These are phyloP conservation scores for Drosophila lacteicornis DNA, from an alignment of 1,140 invertebrate genomes.

Conservation along the genomic window DNA sequence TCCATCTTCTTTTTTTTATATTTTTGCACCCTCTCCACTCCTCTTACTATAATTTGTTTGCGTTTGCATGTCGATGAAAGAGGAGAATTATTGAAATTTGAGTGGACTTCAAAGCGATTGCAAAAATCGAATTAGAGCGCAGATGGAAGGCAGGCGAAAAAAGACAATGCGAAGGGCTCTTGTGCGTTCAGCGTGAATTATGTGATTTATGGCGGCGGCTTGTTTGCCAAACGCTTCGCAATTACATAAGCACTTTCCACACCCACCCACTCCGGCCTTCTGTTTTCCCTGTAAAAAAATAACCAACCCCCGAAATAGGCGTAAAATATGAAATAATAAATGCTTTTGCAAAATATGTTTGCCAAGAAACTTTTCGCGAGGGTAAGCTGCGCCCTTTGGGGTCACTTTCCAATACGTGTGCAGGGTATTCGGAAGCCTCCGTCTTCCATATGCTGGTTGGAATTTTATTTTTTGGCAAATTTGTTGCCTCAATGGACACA, in stretches of 20 bases:
- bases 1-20: neutral
- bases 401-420: slow-evolving; percentile 14
- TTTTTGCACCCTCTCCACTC: slow-evolving; percentile 12
- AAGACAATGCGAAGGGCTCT: slow-evolving; percentile 66
- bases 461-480: slow-evolving; percentile 64
- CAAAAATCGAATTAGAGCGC: slow-evolving; percentile 73
- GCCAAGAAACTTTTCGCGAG: slow-evolving; percentile 52
- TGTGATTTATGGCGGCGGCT: slow-evolving; percentile 76
- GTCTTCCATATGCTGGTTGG: slow-evolving; percentile 35
- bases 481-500: slow-evolving; percentile 81
- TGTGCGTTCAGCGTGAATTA: slow-evolving; percentile 72
- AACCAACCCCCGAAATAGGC: slow-evolving; percentile 40
- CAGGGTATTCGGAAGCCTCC: slow-evolving; percentile 28
- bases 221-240: slow-evolving; percentile 77
- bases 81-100: slow-evolving; percentile 78
- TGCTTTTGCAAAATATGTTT: slow-evolving; percentile 73
- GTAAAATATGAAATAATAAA: slow-evolving; percentile 65
- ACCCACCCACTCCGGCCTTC: slow-evolving; percentile 1
- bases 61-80: slow-evolving; percentile 62
- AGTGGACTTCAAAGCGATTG: slow-evolving; percentile 78
- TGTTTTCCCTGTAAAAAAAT: slow-evolving; percentile 13
- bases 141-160: slow-evolving; percentile 15
- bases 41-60: slow-evolving; percentile 68
- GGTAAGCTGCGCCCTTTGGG: slow-evolving; percentile 2
- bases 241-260: slow-evolving; percentile 72